Evolutionary conservation across 2,888 invertebrate genomes (phyloP).

Genomic region (Thecophora atra): DNA sequence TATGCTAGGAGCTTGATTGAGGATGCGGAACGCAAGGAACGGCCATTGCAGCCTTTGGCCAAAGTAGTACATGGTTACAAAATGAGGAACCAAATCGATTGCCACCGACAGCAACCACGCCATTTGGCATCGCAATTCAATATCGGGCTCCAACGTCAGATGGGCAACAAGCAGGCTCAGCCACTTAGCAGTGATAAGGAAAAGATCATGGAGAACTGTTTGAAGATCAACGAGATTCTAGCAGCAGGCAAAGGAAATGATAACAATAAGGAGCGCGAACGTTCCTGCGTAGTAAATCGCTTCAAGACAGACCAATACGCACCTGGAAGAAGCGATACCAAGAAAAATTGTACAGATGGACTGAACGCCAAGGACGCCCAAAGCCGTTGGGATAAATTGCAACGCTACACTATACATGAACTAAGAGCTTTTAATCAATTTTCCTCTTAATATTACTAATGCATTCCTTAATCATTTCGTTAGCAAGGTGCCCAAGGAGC

Average conservation of each 20-base stretch:
- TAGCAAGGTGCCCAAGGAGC: too few species aligned
- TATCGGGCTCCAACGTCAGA: constrained; percentile 46
- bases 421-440: constrained; percentile 46
- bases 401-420: constrained; percentile 46
- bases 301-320: background rate
- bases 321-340: background rate
- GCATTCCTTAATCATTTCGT: background rate
- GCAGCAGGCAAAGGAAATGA: constrained; percentile 22
- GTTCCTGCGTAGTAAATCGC: constrained; percentile 18
- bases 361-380: constrained; percentile 41
- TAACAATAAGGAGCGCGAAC: constrained; percentile 42
- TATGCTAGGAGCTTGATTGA: constrained; percentile 56
- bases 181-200: constrained; percentile 27
- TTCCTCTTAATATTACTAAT: constrained; percentile 40
- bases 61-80: constrained; percentile 56
- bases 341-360: background rate
- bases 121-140: constrained; percentile 57
- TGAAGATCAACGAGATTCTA: constrained; percentile 46
- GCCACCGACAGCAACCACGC: constrained; percentile 48
- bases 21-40: constrained; percentile 54
- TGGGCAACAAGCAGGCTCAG: constrained; percentile 5
- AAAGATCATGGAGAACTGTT: constrained; percentile 45
- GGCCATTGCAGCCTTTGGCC: constrained; percentile 59
- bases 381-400: constrained; percentile 22
- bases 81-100: constrained; percentile 54